phyloP scores from a whole-genome alignment of 2,888 invertebrate genomes.

The Hyalella azteca region DNA sequence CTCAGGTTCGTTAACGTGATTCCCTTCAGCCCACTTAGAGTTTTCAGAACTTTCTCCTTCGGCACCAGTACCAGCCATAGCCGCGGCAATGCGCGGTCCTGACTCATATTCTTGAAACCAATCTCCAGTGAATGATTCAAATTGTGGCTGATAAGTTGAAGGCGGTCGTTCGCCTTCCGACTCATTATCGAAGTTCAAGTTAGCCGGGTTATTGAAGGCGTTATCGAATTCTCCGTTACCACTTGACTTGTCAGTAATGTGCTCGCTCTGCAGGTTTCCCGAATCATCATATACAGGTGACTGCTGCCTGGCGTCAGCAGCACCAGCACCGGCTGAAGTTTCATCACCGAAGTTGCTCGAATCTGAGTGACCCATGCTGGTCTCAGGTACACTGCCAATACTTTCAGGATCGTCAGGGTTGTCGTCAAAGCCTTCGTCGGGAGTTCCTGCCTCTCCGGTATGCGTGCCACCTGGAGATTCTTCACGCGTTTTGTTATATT shows the following conservation, averaged over 20 bases:
- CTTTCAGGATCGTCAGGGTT: slow-evolving; percentile 26
- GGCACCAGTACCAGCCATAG: slow-evolving; percentile 54
- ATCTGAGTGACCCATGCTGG: not conserved
- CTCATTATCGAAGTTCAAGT: slow-evolving; percentile 45
- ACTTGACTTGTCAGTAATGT: not conserved
- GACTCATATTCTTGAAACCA: slow-evolving; percentile 58
- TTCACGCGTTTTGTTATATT: not conserved
- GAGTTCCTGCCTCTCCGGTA: not conserved
- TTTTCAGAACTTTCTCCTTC: slow-evolving; percentile 38
- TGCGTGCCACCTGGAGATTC: not conserved
- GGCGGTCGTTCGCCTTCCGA: slow-evolving; percentile 40
- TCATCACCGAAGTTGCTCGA: not conserved
- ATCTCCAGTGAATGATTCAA: slow-evolving; percentile 55
- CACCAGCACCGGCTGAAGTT: not conserved
- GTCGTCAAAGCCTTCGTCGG: slow-evolving; percentile 3
- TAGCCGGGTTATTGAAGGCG: slow-evolving; percentile 43
- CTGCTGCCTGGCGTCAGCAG: not conserved
- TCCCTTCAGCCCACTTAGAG: not conserved
- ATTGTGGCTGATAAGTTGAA: slow-evolving; percentile 56
- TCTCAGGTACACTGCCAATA: not conserved
- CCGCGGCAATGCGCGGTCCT: slow-evolving; percentile 57
- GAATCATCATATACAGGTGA: not conserved
- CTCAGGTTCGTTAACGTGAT: not conserved
- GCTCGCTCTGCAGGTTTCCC: not conserved
- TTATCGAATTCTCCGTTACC: not conserved